Conservation (phyloP, 2,888 invertebrate genomes). For the Perdita meconis region DNA sequence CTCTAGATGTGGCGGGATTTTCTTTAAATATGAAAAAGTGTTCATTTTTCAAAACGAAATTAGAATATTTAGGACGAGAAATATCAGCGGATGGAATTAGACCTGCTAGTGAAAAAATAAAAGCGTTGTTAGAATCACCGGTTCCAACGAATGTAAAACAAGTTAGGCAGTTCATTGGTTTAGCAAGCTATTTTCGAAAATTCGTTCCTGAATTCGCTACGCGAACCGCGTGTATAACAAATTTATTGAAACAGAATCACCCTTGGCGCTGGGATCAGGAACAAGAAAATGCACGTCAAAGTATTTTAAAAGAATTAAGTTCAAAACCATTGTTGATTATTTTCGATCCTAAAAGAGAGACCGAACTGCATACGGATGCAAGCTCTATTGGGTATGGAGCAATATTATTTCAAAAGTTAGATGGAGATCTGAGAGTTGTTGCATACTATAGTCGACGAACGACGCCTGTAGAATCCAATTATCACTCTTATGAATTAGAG, state of each 20-base stretch:
- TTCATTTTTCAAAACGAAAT: constrained; percentile 15
- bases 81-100: constrained; percentile 63
- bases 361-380: too few relatives aligned
- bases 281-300: not conserved
- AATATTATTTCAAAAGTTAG: constrained; percentile 17
- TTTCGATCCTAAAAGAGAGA: constrained; percentile 15
- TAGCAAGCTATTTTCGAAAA: constrained; percentile 31
- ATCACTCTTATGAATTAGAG: constrained; percentile 50
- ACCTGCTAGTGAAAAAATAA: constrained; percentile 32
- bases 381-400: constrained; percentile 28
- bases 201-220: constrained; percentile 27
- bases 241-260: not conserved
- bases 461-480: constrained; percentile 6
- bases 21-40: constrained; percentile 6
- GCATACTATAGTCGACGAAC: constrained; percentile 28
- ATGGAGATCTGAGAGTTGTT: constrained; percentile 5
- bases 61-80: constrained; percentile 74
- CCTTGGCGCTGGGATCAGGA: not conserved
- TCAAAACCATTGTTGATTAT: not conserved
- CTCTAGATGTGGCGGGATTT: not conserved
- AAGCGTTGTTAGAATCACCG: constrained; percentile 1
- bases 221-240: not conserved
- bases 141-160: constrained; percentile 6
- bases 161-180: constrained; percentile 14
- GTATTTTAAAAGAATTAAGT: not conserved